Percentiles rank a stretch among this genome's conserved stretches.
Conservation (phyloP, 2,888 invertebrate species). For the Melinopterus prodromus region DNA sequence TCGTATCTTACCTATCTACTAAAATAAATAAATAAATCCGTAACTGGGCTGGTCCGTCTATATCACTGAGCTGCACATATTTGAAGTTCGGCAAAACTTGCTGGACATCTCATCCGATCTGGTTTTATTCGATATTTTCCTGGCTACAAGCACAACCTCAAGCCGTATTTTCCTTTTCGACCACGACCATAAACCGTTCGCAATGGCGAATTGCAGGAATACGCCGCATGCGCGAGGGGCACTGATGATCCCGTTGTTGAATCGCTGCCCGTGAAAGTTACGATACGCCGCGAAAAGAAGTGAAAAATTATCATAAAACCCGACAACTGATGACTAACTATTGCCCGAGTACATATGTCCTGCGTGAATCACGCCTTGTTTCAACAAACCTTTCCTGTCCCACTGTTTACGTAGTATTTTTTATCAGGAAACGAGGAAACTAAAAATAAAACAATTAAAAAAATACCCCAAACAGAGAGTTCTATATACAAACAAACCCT, state of each 20-base stretch:
- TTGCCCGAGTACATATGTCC: neutral
- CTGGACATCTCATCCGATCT: neutral
- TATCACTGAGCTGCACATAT: slow-evolving; percentile 9
- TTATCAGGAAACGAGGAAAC: neutral
- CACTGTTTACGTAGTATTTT: neutral
- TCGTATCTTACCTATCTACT: slow-evolving; percentile 12
- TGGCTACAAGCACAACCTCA: neutral
- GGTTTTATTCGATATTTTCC: neutral
- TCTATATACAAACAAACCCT: neutral
- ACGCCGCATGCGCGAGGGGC: slow-evolving; percentile 12
- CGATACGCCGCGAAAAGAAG: neutral
- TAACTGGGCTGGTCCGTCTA: slow-evolving; percentile 11
- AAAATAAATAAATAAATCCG: slow-evolving; percentile 23
- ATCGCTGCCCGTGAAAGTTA: slow-evolving; percentile 5
- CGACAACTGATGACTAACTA: neutral
- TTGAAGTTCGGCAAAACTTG: neutral
- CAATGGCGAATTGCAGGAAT: slow-evolving; percentile 16
- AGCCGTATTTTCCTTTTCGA: slow-evolving; percentile 21
- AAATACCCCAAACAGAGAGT: neutral
- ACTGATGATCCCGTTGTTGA: slow-evolving; percentile 5
- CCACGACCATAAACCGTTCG: slow-evolving; percentile 20
- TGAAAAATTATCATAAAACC: neutral
- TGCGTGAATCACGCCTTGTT: neutral
- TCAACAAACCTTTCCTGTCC: neutral
- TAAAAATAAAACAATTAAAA: neutral